Base-by-base conservation (phyloP, 2,113 vertebrate genomes). In the Pteropus alecto region DNA sequence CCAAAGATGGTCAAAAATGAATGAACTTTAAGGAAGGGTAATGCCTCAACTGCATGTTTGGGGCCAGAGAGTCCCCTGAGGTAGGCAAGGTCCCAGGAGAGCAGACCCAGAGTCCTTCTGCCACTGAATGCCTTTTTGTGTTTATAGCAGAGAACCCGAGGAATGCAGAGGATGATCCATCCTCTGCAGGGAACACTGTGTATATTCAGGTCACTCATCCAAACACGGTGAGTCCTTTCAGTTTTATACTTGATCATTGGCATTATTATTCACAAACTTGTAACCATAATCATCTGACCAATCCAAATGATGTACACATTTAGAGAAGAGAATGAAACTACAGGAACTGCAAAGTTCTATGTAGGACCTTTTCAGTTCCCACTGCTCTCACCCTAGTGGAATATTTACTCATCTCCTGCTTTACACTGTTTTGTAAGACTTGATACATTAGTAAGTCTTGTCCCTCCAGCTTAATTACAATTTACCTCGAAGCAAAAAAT, bases 131-230 rank as follows among this genome's bases (percentile, higher is more conserved):
- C 33, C 68, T 88, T 91, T 65, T 26, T 95, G 24, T 95, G 70
- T 95, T 79, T 19, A 60, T 92, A 94, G 35, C 38, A 54, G 85
- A 51, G n/a, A 61, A 78, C 41, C 4, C 1, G 0, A 58, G 51
- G 14, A 84, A 71, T 90, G 28, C 24, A 83, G 83, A 87, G 2
- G 41, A 60, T 13, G 0, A 15, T 6, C 67, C 68, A 7, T 8
- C 30, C 35, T 84, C 90, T 90, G 38, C 87, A 6, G 96, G 70
- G 11, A 96, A 15, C 35, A 97, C 97, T 1, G 92, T 98, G 65
- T 97, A 98, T 22, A 92, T 46, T 5, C 87, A 79, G 56, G 90
- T 98, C 90, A 85, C 19, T 56, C 93, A 84, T 67, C 70, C 96
- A 30, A 28, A 35, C 1, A 35, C 0, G 92, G 97, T 97, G 67